Evolutionary conservation across 2,113 vertebrate genomes (phyloP), one percentile per base, ranked within the genome.

Genomic region (Diglossa brunneiventris): DNA sequence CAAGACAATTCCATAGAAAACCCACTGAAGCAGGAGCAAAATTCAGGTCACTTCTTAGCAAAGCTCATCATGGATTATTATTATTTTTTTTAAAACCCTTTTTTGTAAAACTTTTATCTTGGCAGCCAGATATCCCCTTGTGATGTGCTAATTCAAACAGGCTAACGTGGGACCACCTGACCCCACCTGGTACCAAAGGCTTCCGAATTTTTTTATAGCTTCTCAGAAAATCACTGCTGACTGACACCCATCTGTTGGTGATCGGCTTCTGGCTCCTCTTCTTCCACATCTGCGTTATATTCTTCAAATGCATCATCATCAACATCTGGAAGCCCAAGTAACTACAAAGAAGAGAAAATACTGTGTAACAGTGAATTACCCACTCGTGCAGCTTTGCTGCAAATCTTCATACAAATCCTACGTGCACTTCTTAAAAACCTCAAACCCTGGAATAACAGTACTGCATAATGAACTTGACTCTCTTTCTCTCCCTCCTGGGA

Each of bases 161-260:
- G 94, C 91, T 91, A 95, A 94, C 1, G 56, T 97, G 94, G 95
- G 96, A 97, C 91, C 95, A 89, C 83, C 41, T 23, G 86, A 96
- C 87, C 95, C 97, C 97, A 95, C 92, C 92, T 93, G 92, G 93
- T 79, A 85, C 90, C 81, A 74, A 77, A 83, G 92, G 96, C 96
- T 96, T 97, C 92, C 15, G 13, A 95, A 92, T 64, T 79, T 74
- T 94, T 93, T 93, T 96, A 81, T 92, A 81, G 83, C 83, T 93
- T 95, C 97, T 95, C 18, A 55, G 73, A 87, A 89, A 92, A 97
- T 98, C 98, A 99, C 99, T 99, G 99, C 98, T 99, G 99, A 97
- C 99, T 99, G 98, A 99, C 98, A 95, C 99, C 99, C 99, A 99
- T 99, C 96, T 99, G 99, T 97, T 99, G 99, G 97, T 99, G 99